Evolutionary conservation across 2,113 vertebrate genomes (phyloP).

Genomic region (Cichladusa arquata): DNA sequence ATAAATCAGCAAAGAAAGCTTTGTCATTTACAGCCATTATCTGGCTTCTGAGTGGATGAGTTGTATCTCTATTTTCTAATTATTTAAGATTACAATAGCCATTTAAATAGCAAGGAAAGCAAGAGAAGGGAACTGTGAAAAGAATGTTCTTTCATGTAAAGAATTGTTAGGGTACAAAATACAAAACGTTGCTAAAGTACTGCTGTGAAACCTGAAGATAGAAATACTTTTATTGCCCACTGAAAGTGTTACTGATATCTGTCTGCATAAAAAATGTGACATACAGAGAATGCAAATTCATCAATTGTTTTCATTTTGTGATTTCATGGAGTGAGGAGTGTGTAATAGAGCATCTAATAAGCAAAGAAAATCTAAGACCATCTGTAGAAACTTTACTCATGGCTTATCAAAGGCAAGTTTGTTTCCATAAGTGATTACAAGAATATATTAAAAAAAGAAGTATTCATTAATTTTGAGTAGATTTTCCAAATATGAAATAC

Average conservation of each 20-base stretch:
- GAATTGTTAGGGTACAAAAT: conserved; percentile 8
- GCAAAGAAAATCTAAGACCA: background rate
- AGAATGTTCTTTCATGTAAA: background rate
- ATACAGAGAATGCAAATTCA: background rate
- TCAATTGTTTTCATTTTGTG: conserved; percentile 7
- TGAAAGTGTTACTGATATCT: conserved; percentile 19
- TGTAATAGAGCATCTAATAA: background rate
- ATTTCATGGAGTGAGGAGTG: background rate
- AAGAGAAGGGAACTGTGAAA: background rate
- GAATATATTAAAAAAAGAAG: background rate
- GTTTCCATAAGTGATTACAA: background rate
- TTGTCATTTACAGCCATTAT: conserved; percentile 34
- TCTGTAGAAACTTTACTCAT: background rate
- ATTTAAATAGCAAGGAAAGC: background rate
- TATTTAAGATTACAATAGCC: background rate
- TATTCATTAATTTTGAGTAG: background rate
- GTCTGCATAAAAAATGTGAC: background rate
- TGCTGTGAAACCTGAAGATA: too few species aligned
- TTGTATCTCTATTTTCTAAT: conserved; percentile 23
- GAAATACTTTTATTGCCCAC: conserved; percentile 19
- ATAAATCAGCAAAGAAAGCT: conserved; percentile 62
- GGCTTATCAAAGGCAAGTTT: background rate
- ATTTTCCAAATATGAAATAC: background rate
- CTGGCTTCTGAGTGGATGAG: conserved; percentile 5
- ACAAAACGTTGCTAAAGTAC: conserved; percentile 4